A percentile compares a stretch with the other conserved stretches of the same genome.
phyloP scores from a whole-genome alignment of 2,113 vertebrate species.

The Tychaedon coryphoeus region DNA sequence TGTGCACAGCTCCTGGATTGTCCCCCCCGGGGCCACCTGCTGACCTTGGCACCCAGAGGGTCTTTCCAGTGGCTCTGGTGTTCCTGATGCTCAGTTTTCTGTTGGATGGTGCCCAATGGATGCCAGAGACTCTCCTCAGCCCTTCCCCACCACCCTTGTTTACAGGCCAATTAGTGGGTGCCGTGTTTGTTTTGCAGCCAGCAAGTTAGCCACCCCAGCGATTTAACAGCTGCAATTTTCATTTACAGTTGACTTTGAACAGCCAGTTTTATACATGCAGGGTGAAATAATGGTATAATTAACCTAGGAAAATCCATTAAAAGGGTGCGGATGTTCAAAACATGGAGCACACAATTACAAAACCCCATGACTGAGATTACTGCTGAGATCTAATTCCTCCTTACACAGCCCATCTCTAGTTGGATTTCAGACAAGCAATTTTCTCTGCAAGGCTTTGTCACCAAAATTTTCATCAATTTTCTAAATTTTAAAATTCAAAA shows the following conservation, averaged over 20 bases:
- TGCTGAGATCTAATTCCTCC: conserved; percentile 2
- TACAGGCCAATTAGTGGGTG: conserved; percentile 61
- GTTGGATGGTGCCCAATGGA: background rate
- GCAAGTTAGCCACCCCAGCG: conserved; percentile 1
- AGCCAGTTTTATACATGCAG: conserved; percentile 23
- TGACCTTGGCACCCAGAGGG: background rate
- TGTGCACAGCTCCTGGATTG: background rate
- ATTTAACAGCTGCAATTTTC: conserved; percentile 57
- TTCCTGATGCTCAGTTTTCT: background rate
- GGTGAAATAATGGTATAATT: conserved; percentile 54
- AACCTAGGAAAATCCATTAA: conserved; percentile 65
- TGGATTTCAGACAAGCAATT: background rate
- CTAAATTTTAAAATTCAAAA: background rate
- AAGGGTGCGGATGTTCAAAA: conserved; percentile 31
- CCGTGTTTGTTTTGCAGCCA: conserved; percentile 27
- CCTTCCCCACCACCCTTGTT: background rate
- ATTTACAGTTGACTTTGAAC: conserved; percentile 60
- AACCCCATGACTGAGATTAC: conserved; percentile 9
- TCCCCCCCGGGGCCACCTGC: background rate
- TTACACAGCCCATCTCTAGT: background rate
- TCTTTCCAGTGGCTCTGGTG: background rate
- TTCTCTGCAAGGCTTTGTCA: background rate
- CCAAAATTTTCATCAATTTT: background rate
- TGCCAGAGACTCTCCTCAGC: background rate
- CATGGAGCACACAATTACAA: conserved; percentile 20